These are phyloP conservation scores for Chrysolina haemoptera DNA, from an alignment of 2,888 invertebrate species.

Conservation along the genomic window DNA sequence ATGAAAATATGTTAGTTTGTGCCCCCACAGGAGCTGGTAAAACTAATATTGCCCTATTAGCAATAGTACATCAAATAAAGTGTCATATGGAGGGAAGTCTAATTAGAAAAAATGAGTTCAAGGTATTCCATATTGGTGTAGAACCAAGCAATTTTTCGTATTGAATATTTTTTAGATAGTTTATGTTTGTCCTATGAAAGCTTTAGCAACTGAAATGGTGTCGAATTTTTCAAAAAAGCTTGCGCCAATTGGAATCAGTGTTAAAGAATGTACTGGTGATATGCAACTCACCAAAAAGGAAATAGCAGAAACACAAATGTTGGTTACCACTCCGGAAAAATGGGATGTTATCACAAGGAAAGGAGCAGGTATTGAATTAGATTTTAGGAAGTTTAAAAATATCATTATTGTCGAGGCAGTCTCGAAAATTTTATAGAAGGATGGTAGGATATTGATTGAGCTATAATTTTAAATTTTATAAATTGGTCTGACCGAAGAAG, in stretches of 20 bases:
- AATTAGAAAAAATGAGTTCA: conserved; percentile 92
- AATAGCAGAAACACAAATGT: conserved; percentile 96
- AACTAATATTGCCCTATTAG: conserved; percentile 96
- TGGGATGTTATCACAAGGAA: conserved; percentile 99
- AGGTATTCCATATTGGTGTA: conserved; percentile 72
- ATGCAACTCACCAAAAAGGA: conserved; percentile 97
- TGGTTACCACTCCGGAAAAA: conserved; percentile 99
- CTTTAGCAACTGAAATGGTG: conserved; percentile 98
- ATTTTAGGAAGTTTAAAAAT: background rate
- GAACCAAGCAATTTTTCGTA: conserved; percentile 19
- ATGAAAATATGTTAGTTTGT: conserved; percentile 97
- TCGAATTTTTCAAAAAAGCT: conserved; percentile 91
- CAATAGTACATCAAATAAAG: conserved; percentile 92
- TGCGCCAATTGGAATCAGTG: conserved; percentile 82
- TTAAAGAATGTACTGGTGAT: conserved; percentile 96
- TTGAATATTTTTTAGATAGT: conserved; percentile 80
- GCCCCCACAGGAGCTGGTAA: conserved; percentile 99
- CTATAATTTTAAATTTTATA: too few relatives aligned
- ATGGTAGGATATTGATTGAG: too few relatives aligned
- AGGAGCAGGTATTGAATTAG: conserved; percentile 73
- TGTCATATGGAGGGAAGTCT: conserved; percentile 86
- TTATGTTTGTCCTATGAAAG: conserved; percentile 99
- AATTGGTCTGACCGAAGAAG: too few relatives aligned
- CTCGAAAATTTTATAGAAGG: too few relatives aligned
- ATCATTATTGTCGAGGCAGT: too few relatives aligned